phyloP scores from a whole-genome alignment of 2,797 vertebrate genomes.

The Mareca penelope region DNA sequence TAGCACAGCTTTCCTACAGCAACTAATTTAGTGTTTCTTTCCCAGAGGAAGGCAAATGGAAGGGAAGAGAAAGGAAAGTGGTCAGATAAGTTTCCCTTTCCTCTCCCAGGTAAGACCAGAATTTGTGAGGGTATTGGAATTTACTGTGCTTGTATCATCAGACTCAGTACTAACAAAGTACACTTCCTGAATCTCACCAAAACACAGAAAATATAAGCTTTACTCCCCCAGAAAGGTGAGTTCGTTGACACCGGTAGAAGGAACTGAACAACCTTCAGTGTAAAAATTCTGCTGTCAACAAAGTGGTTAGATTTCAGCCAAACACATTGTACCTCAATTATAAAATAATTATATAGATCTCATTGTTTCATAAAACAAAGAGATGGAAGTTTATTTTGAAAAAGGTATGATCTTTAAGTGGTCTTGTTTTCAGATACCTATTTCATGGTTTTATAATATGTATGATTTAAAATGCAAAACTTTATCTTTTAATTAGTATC shows the following conservation, averaged over 20 bases:
- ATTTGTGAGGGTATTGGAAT: not conserved
- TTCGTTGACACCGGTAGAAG: not conserved
- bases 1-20: not conserved
- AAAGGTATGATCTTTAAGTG: not conserved
- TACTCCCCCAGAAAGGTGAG: not conserved
- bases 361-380: not conserved
- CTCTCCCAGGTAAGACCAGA: not conserved
- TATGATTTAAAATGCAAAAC: not conserved
- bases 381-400: not conserved
- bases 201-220: not conserved
- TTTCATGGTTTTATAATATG: not conserved
- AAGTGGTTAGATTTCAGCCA: not conserved
- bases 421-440: not conserved
- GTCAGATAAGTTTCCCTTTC: not conserved
- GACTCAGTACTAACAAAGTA: not conserved
- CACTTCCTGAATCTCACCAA: not conserved
- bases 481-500: not conserved
- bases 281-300: not conserved
- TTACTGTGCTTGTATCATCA: not conserved
- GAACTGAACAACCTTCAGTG: not conserved
- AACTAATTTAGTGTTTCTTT: not conserved
- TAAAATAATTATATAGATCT: not conserved
- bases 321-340: not conserved
- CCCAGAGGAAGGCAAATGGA: not conserved
- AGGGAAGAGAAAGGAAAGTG: not conserved